Base-by-base conservation (phyloP, 1,140 invertebrate genomes). In the Drosophila cardini region DNA sequence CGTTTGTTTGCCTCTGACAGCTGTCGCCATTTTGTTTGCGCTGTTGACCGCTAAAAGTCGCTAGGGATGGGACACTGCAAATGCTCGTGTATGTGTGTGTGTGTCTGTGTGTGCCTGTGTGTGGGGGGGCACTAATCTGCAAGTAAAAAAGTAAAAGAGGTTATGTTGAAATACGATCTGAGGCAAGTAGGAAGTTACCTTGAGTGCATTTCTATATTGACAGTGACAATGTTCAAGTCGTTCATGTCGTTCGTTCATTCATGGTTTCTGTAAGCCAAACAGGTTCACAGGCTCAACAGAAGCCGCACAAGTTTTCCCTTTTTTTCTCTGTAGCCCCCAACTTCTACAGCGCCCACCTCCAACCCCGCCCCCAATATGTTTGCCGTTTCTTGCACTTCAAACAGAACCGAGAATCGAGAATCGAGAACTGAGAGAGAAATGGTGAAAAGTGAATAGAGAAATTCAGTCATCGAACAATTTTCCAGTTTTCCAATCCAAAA, bases 241-340 rank as follows among this genome's bases (percentile, higher is more conserved):
- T 18, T 11, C 57, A n/a, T 21, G 82, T 72, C 53, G 79, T 86
- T 72, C 50, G 79, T 86, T 86, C 83, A 86, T 86, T 87, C 83
- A 87, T 87, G 83, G 83, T 87, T 87, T 87, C 84, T 56, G 68
- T 60, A 48, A 43, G 58, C 16, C 72, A 89, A 89, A 87, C 83
- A 87, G 83, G 83, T 87, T 87, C 83, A 83, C 83, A 87, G 83
- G 83, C 84, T 83, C 83, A 89, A 86, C 84, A 87, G 83, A 87
- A 87, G 83, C 83, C 83, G 65, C 84, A 83, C 67, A 87, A 87
- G 80, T 89, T 79, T 83, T 76, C 55, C 75, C 75, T 68, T 58
- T 42, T 34, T 45, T 34, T 48, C 1, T 10, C 30, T 36, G 32
- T 43, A 26, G 21, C 62, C 9, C 42, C 15, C 45, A 71, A 26